A percentile compares a stretch with the other conserved stretches of the same genome.
phyloP scores from a whole-genome alignment of 2,888 invertebrate genomes.

The Erebia aethiops region DNA sequence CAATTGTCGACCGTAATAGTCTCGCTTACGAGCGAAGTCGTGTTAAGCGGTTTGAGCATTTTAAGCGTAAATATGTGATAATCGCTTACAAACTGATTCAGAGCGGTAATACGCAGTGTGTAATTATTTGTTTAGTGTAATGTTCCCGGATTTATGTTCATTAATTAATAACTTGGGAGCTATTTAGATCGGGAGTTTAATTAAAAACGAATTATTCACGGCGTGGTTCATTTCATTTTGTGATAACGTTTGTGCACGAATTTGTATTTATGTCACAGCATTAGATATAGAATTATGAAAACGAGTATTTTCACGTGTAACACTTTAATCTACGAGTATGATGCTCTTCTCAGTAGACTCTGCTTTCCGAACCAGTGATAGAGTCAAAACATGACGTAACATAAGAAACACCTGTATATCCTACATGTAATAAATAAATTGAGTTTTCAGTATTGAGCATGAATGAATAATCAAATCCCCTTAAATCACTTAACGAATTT shows the following conservation, averaged over 20 bases:
- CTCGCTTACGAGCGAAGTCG: slow-evolving; percentile 26
- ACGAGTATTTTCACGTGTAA: no score
- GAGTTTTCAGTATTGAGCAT: no score
- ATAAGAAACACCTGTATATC: no score
- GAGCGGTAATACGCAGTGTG: background rate
- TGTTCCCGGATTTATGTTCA: slow-evolving; percentile 4
- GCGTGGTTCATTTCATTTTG: slow-evolving; percentile 1
- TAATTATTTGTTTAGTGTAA: slow-evolving; percentile 30
- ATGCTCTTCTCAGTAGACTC: no score
- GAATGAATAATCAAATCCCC: no score
- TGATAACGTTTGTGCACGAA: background rate
- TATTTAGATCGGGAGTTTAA: slow-evolving; percentile 2
- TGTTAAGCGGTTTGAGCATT: slow-evolving; percentile 25
- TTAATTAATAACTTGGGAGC: slow-evolving; percentile 19
- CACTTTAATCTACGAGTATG: no score
- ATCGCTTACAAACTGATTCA: slow-evolving; percentile 28
- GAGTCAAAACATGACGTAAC: no score
- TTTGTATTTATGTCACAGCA: no score
- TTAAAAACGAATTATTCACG: slow-evolving; percentile 15
- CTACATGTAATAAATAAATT: no score
- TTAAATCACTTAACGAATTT: no score
- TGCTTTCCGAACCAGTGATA: no score
- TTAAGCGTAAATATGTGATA: slow-evolving; percentile 30
- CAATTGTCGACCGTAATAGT: slow-evolving; percentile 32
- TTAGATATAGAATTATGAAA: no score